These are phyloP conservation scores for Gastrophysa polygoni DNA, from an alignment of 2,888 invertebrate species.

Conservation along the genomic window DNA sequence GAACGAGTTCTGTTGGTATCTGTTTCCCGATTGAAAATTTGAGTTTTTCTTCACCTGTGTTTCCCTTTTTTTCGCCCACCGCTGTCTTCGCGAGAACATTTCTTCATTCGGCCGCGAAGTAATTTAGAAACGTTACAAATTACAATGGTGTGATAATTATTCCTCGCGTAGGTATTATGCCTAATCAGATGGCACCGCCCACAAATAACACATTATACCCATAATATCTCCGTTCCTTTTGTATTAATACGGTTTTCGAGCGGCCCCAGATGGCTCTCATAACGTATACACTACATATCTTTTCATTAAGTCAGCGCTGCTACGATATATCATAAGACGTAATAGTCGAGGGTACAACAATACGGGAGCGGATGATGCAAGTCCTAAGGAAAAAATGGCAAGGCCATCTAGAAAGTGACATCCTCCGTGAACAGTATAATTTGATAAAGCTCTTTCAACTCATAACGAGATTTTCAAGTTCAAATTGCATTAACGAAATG, in stretches of 20 bases:
- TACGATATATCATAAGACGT: slow-evolving; percentile 55
- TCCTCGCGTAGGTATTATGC: slow-evolving; percentile 48
- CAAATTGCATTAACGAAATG: too few relatives aligned
- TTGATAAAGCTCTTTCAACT: too few relatives aligned
- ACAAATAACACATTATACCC: slow-evolving; percentile 54
- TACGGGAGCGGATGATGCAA: slow-evolving; percentile 42
- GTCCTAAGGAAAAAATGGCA: too few relatives aligned
- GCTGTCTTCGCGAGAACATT: slow-evolving; percentile 26
- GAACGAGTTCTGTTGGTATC: too few relatives aligned
- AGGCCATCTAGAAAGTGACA: background rate
- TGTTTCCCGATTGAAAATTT: too few relatives aligned
- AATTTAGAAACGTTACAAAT: slow-evolving; percentile 54
- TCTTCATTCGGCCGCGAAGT: slow-evolving; percentile 30
- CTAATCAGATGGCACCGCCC: slow-evolving; percentile 55
- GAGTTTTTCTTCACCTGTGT: too few relatives aligned
- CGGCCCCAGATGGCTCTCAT: slow-evolving; percentile 43
- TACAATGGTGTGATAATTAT: slow-evolving; percentile 56
- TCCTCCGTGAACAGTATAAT: background rate
- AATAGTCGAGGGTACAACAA: slow-evolving; percentile 45
- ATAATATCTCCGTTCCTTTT: slow-evolving; percentile 48
- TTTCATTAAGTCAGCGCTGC: slow-evolving; percentile 56
- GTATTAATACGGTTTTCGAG: slow-evolving; percentile 52
- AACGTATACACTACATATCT: slow-evolving; percentile 57
- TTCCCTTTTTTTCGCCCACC: background rate
- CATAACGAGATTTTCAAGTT: too few relatives aligned